Evolutionary conservation across 2,113 vertebrate species (phyloP).

Genomic region (Motacilla tschutschensis): DNA sequence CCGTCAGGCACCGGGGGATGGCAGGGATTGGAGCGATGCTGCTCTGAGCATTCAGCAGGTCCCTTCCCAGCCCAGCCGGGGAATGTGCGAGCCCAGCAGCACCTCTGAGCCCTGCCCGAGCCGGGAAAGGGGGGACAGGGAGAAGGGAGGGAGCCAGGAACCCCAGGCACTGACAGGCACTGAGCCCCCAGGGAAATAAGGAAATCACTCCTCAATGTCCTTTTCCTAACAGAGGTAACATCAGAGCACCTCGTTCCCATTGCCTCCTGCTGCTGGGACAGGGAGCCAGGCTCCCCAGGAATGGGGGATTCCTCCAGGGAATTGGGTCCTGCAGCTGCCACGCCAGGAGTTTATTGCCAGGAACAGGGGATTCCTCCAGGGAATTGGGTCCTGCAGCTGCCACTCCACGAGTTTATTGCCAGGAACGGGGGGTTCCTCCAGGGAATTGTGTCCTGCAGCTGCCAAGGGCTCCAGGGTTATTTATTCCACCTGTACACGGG

Average conservation of each 20-base stretch:
- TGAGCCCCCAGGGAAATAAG: neutral
- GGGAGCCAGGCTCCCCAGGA: neutral
- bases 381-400: neutral
- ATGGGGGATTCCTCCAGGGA: slow-evolving; percentile 1
- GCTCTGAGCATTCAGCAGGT: neutral
- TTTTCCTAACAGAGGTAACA: neutral
- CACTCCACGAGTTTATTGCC: neutral
- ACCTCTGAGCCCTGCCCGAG: neutral
- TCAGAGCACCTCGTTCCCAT: neutral
- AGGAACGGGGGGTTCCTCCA: neutral
- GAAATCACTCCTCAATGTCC: accelerated
- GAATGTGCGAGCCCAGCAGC: neutral
- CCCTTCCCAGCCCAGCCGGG: neutral
- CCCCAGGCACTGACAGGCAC: neutral
- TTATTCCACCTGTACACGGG: accelerated
- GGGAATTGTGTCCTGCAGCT: neutral
- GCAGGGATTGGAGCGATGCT: neutral
- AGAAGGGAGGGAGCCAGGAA: neutral
- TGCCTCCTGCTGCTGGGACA: neutral
- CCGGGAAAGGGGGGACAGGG: neutral
- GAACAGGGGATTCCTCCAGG: neutral
- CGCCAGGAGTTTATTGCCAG: neutral
- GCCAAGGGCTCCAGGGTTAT: neutral
- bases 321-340: neutral
- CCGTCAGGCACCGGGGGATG: neutral